Percentiles rank a stretch among this genome's conserved stretches.
phyloP scores from a whole-genome alignment of 1,140 invertebrate genomes.

The Aphidius ervi region DNA sequence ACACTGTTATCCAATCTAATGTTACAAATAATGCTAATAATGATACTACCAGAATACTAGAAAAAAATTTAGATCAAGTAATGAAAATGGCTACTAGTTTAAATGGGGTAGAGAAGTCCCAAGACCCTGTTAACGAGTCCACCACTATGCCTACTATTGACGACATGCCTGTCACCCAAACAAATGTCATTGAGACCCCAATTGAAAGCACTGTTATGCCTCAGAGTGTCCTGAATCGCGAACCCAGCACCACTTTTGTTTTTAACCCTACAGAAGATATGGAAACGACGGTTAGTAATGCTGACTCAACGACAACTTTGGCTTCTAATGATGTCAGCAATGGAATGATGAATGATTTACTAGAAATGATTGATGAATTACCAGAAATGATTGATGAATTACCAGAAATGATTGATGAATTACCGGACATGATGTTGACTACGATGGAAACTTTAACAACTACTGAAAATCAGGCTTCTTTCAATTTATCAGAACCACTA shows the following conservation, averaged over 20 bases:
- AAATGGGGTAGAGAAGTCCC: conserved; percentile 30
- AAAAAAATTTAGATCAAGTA: conserved; percentile 21
- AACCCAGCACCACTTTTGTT: conserved; percentile 1
- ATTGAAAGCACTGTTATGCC: conserved; percentile 20
- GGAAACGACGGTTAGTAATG: neutral
- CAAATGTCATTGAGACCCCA: conserved; percentile 27
- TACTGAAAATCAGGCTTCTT: neutral
- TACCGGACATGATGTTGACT: too few species aligned
- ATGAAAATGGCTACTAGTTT: conserved; percentile 37
- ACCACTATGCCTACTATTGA: conserved; percentile 22
- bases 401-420: too few species aligned
- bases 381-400: too few species aligned
- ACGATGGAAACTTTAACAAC: conserved; percentile 2
- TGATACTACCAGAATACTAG: conserved; percentile 27
- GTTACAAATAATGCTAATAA: conserved; percentile 31
- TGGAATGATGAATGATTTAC: too few species aligned
- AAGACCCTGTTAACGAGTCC: conserved; percentile 22
- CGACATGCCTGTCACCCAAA: conserved; percentile 15
- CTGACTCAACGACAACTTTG: too few species aligned
- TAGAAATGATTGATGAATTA: too few species aligned
- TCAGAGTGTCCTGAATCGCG: conserved; percentile 1
- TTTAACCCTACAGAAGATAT: conserved; percentile 2
- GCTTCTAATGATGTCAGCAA: too few species aligned
- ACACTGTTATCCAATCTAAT: conserved; percentile 32
- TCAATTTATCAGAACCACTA: neutral